Evolutionary conservation across 2,888 invertebrate species (phyloP), one percentile per base, ranked within the genome.

Genomic region (Deilephila porcellus): DNA sequence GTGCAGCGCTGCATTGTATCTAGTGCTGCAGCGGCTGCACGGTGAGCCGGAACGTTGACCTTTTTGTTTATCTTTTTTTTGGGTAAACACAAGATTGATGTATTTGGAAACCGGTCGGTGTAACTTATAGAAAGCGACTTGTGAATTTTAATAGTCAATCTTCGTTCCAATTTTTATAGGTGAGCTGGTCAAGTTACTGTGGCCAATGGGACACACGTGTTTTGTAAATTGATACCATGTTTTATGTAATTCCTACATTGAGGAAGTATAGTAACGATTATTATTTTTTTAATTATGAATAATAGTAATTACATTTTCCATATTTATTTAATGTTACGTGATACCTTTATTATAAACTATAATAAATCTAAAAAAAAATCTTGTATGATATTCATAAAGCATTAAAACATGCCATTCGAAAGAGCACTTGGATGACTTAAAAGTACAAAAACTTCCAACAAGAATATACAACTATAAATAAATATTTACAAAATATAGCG

Each of bases 61-160:
- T 92, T 90, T 91, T 92, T 93, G 93, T 93, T 93, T 93, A 92
- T 92, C 82, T 78, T 85, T 85, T 86, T 88, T 86, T 89, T 88
- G 86, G 83, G 86, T 86, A 86, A 86, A 86, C 86, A 87, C 86
- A 86, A 86, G 83, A 77, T 78, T 74, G 62, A 60, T 25, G 70
- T 73, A 34, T 74, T 60, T 71, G 52, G 70, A 73, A 72, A 76
- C 74, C 60, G 64, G 73, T 74, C 20, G 4, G 20, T 73, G 62
- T 45, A 62, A 74, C 60, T 72, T 25, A 71, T 71, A 74, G 73
- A 70, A 74, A 77, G 74, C 74, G 70, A 67, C 52, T 56, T n/a
- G 25, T 72, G 37, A 29, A 56, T 56, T 32, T 32, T 53, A 25
- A 29, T 52, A 71, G 37, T 64, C 4, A 37, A 20, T 14, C n/a